Evolutionary conservation across 2,888 invertebrate species (phyloP).

Genomic region (Orthosia gracilis): DNA sequence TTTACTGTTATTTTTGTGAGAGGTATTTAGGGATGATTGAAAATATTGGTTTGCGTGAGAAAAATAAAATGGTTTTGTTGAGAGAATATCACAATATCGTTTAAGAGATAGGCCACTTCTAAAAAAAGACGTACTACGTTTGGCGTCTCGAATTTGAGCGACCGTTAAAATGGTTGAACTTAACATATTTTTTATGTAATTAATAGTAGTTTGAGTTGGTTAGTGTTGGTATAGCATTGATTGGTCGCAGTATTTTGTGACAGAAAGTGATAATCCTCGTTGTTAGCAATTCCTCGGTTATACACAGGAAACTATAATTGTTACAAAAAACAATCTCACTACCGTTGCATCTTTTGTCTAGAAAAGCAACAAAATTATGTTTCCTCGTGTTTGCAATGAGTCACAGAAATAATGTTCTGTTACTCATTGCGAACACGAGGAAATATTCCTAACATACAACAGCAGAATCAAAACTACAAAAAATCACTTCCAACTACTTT

Average conservation of each 20-base stretch:
- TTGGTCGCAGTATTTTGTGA: too few relatives aligned
- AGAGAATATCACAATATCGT: conserved; percentile 3
- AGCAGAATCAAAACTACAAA: conserved; percentile 2
- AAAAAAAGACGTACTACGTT: background rate
- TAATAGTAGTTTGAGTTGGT: too few relatives aligned
- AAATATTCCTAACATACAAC: background rate
- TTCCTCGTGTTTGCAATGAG: background rate
- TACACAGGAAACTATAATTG: too few relatives aligned
- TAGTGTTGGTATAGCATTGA: too few relatives aligned
- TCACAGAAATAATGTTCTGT: too few relatives aligned
- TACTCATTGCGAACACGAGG: too few relatives aligned
- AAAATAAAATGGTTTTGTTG: conserved; percentile 6
- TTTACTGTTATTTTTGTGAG: background rate
- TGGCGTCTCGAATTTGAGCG: too few relatives aligned
- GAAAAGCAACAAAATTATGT: background rate
- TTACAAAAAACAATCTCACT: too few relatives aligned
- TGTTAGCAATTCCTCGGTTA: too few relatives aligned
- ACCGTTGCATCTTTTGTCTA: background rate
- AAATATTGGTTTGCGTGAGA: conserved; percentile 18
- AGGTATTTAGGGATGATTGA: conserved; percentile 22
- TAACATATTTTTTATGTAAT: too few relatives aligned
- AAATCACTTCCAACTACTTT: background rate
- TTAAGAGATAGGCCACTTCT: background rate
- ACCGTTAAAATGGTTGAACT: too few relatives aligned
- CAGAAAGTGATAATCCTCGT: too few relatives aligned